Conservation (phyloP, 2,113 vertebrate genomes). For the Gallinago jamesoni region DNA sequence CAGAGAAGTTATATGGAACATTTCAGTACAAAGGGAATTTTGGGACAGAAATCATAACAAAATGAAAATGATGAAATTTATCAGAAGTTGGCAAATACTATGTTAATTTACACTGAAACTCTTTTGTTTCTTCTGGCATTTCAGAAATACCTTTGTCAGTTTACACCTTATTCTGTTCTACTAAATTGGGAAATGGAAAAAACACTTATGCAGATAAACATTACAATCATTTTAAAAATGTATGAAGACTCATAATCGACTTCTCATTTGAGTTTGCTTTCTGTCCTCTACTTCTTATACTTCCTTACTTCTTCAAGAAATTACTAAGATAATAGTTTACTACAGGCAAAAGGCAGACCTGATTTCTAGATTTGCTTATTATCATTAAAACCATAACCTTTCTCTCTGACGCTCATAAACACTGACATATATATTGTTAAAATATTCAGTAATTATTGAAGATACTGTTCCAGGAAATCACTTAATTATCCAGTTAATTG, state of each 20-base stretch:
- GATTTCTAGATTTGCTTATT: constrained; percentile 27
- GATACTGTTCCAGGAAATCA: constrained; percentile 1
- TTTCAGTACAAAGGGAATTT: neutral
- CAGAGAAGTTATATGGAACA: neutral
- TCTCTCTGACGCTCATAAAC: constrained; percentile 1
- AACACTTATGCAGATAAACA: neutral
- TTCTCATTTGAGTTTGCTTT: neutral
- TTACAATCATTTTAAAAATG: neutral
- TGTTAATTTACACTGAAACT: neutral
- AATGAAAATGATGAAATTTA: neutral
- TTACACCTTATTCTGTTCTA: neutral
- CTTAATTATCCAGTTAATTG: neutral
- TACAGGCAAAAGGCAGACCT: constrained; percentile 15
- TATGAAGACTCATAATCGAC: neutral
- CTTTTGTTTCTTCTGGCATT: neutral
- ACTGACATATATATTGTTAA: constrained; percentile 42
- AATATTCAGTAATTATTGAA: constrained; percentile 44
- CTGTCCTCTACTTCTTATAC: neutral
- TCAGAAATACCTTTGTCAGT: neutral
- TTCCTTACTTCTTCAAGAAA: neutral
- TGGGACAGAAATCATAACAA: neutral
- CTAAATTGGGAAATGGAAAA: neutral
- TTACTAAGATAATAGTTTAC: neutral
- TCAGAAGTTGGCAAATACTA: neutral
- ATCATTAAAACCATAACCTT: constrained; percentile 23